Base-by-base conservation (phyloP, 2,888 invertebrate genomes). In the Panopea generosa region DNA sequence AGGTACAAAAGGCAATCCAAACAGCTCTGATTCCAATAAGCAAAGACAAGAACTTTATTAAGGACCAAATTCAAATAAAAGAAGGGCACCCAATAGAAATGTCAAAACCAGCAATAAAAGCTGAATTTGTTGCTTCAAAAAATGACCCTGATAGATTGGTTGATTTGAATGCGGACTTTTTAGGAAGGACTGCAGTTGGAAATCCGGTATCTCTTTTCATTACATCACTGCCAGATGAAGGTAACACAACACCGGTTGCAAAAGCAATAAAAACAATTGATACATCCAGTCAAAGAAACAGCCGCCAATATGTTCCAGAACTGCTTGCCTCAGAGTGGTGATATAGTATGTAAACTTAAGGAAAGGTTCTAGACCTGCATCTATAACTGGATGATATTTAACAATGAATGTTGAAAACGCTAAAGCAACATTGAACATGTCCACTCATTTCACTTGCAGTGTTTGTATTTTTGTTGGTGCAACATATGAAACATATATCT, bases 21-120 rank as follows among this genome's bases (percentile, higher is more conserved):
- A 82, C 85, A 20, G 90, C 88, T 9, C 68, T 90, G 6, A 72
- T 87, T 18, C 89, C 88, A 0, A 84, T 90, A 16, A 59, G 75
- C 3, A 78, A 83, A 50, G 89, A 90, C 67, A 81, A 80, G 40
- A 78, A 80, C 24, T 63, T 62, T 18, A 66, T 89, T 1, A 70
- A 83, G 33, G 80, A 85, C 38, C 73, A 83, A n/a, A 55, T 89
- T 16, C 70, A 80, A n/a, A 49, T 75, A 2, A 67, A 77, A 38
- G 72, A 77, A n/a, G 43, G 24, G 3, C 18, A 50, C 3, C 40
- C 38, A 4, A 43, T 24, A 2, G 57, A 29, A 14, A 57, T 66
- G 1, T 6, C 47, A 20, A 27, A 57, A 38, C 56, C 59, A n/a
- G 38, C 26, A 2, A 18, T 68, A 0, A 45, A 60, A 40, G 80